Percentiles rank a stretch among this genome's conserved stretches.
Evolutionary conservation across 1,140 invertebrate genomes (phyloP).

Genomic region (Chlorops oryzae): DNA sequence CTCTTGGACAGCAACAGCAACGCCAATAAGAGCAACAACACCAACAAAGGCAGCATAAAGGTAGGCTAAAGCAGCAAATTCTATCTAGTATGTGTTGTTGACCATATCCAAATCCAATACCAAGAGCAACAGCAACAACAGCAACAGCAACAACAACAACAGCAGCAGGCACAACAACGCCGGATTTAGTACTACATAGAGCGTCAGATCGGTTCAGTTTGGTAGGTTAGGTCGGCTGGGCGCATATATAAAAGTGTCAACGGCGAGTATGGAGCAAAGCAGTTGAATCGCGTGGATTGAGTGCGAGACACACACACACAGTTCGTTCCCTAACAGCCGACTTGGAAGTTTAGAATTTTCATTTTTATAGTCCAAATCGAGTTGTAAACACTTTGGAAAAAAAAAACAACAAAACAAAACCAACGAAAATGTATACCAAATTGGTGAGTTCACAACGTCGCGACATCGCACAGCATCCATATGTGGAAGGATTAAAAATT

Average conservation of each 20-base stretch:
- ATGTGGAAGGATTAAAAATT: neutral
- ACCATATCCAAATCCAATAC: neutral
- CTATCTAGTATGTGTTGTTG: too few relatives aligned
- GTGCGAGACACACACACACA: conserved; percentile 21
- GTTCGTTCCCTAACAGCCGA: conserved; percentile 40
- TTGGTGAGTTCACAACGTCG: too few relatives aligned
- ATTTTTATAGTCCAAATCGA: conserved; percentile 45
- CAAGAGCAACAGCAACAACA: neutral
- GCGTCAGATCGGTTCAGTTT: too few relatives aligned
- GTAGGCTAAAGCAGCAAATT: too few relatives aligned
- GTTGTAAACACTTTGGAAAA: too few relatives aligned
- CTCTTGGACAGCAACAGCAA: too few relatives aligned
- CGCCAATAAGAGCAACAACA: too few relatives aligned
- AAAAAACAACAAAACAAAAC: too few relatives aligned
- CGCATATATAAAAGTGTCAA: conserved; percentile 37
- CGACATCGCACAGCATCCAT: conserved; percentile 6
- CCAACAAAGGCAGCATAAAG: too few relatives aligned
- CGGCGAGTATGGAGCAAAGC: conserved; percentile 16
- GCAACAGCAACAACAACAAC: neutral
- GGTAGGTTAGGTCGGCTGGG: too few relatives aligned
- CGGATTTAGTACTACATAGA: neutral
- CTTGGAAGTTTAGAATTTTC: conserved; percentile 42
- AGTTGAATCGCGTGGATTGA: too few relatives aligned
- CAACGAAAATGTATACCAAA: conserved; percentile 37
- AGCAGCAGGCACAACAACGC: neutral